phyloP scores from a whole-genome alignment of 2,888 invertebrate genomes.

The Cephus rjabovi region DNA sequence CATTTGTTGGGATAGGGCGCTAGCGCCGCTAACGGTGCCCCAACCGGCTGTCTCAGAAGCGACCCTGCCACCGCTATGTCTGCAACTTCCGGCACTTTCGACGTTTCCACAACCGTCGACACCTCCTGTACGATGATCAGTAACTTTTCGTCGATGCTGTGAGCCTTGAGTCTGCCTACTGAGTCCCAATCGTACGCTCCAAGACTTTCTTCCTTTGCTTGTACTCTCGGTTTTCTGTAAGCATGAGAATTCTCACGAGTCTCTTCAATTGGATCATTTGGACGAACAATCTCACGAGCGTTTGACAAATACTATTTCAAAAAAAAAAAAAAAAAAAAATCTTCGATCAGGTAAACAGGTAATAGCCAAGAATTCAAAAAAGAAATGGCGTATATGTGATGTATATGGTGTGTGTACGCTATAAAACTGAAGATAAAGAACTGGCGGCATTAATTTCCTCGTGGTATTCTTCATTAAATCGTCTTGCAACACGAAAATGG shows the following conservation, averaged over 20 bases:
- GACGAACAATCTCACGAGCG: too few species aligned
- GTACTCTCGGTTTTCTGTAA: constrained; percentile 65
- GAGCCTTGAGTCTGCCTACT: constrained; percentile 67
- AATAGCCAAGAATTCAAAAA: too few species aligned
- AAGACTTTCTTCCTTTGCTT: constrained; percentile 74
- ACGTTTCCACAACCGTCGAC: constrained; percentile 48
- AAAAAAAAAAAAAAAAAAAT: too few species aligned
- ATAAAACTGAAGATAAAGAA: too few species aligned
- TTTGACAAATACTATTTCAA: too few species aligned
- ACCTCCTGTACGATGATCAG: constrained; percentile 42
- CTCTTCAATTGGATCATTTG: too few species aligned
- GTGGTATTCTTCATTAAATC: not conserved
- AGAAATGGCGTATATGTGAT: too few species aligned
- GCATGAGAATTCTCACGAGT: constrained; percentile 12
- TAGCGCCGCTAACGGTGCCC: constrained; percentile 73
- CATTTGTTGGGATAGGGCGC: constrained; percentile 85
- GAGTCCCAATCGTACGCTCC: constrained; percentile 78
- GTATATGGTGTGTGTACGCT: too few species aligned
- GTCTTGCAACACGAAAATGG: not conserved
- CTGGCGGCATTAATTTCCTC: too few species aligned
- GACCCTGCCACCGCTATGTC: constrained; percentile 65
- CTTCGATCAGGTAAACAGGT: too few species aligned
- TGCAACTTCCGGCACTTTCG: constrained; percentile 43
- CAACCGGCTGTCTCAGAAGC: constrained; percentile 58
- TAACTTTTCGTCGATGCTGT: constrained; percentile 36